These are phyloP conservation scores for Gulo gulo DNA, from an alignment of 2,113 vertebrate species.

Conservation along the genomic window DNA sequence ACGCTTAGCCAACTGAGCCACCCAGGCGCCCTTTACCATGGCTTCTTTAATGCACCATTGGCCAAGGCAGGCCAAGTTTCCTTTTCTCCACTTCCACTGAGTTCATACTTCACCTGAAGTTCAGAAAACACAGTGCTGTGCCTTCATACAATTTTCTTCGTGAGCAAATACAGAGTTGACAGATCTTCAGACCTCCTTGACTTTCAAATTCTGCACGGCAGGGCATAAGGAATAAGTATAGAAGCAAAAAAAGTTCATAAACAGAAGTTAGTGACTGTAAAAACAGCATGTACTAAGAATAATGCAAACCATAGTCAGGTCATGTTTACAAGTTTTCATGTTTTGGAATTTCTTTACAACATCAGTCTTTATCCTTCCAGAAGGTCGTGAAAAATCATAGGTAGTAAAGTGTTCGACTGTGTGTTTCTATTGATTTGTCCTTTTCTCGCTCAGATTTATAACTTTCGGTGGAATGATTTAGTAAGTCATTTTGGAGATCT, in stretches of 20 bases:
- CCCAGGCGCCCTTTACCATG: too few relatives aligned
- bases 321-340: not conserved
- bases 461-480: slow-evolving; percentile 52
- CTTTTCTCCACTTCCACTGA: not conserved
- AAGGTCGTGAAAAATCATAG: slow-evolving; percentile 19
- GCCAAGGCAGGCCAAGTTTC: not conserved
- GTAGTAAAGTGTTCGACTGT: slow-evolving; percentile 22
- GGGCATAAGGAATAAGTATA: not conserved
- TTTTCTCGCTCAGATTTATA: slow-evolving; percentile 53
- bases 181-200: not conserved
- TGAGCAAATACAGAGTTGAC: not conserved
- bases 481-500: slow-evolving; percentile 45
- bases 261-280: not conserved
- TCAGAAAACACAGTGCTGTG: not conserved
- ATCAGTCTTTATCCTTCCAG: slow-evolving; percentile 43
- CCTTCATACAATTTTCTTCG: not conserved
- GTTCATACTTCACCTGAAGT: not conserved
- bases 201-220: not conserved
- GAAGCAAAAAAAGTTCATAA: slow-evolving; percentile 15
- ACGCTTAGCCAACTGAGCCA: too few relatives aligned
- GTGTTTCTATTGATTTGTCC: slow-evolving; percentile 61
- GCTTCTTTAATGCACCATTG: not conserved
- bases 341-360: slow-evolving; percentile 33
- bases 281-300: slow-evolving; percentile 34
- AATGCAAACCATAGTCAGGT: not conserved